Evolutionary conservation across 2,113 vertebrate species (phyloP).

Genomic region (Python bivittatus): DNA sequence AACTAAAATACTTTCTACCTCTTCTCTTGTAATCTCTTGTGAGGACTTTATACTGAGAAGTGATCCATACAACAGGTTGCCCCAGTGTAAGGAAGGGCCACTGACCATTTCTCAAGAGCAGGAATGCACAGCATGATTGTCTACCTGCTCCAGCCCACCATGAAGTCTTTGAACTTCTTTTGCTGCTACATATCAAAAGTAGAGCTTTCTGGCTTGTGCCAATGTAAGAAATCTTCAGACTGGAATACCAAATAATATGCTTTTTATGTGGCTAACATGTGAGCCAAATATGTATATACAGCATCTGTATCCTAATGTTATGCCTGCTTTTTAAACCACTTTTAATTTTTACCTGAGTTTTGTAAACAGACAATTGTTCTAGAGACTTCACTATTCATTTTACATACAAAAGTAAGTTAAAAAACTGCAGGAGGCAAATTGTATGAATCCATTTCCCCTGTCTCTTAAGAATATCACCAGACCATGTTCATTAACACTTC

Average conservation of each 20-base stretch:
- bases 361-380: neutral
- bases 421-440: slow-evolving; percentile 13
- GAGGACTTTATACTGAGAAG: neutral
- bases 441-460: neutral
- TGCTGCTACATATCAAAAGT: neutral
- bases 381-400: neutral
- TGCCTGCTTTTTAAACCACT: neutral
- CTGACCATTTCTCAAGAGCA: neutral
- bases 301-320: neutral
- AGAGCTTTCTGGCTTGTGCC: neutral
- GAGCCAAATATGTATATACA: neutral
- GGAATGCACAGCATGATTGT: neutral
- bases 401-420: neutral
- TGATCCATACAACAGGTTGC: neutral
- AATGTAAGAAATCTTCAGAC: neutral
- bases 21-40: neutral
- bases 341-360: neutral
- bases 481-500: neutral
- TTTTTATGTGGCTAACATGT: neutral
- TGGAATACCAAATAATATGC: neutral
- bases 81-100: neutral
- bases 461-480: slow-evolving; percentile 3
- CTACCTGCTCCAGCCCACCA: neutral
- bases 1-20: too few species aligned
- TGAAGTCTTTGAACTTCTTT: neutral